Evolutionary conservation across 2,888 invertebrate species (phyloP), one percentile per base, ranked within the genome.

Genomic region (Toxonevra muliebris): DNA sequence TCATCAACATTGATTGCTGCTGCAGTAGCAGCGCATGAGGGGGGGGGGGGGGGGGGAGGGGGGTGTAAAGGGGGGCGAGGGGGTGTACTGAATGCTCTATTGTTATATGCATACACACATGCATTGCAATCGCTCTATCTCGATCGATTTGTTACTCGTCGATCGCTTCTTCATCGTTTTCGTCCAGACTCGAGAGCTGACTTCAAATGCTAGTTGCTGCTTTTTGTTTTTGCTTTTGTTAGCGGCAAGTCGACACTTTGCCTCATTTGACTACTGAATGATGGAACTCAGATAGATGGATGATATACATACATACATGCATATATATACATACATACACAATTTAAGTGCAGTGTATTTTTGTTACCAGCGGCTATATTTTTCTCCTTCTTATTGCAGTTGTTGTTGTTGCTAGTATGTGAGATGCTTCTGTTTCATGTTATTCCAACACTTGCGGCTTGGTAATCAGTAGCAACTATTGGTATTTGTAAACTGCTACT

Each of bases 1-100:
- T 69, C 69, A 64, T 50, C 53, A 54, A 54, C 59, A 52, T 41
- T 43, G 59, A 65, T 63, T 63, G 64, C 30, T 12, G 52, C 48
- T 42, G 58, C 42, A 48, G 40, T n/a, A 30, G 30, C 30, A 30
- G 30, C 2, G 30, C 30, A 17, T 54, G 50, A 40, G 48, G 57
- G 57, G 57, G 58, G 58, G 19, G 52, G 58, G 20, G 43, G 41
- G 17, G 58, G 57, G 30, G 30, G 30, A 30, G 30, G 7, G 30
- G 30, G 7, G 7, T 30, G 30, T 30, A 30, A 30, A 30, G 30
- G 7, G 7, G 30, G 2, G 7, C 30, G 2, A 30, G 30, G 7
- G 30, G 30, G 30, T 30, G 30, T 2, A 30, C 7, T 30, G 30
- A 2, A 30, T 30, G 30, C 30, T 30, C 30, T 30, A 30, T 30